Evolutionary conservation across 2,797 vertebrate species (phyloP).

Genomic region (Arrhamphus sclerolepis): DNA sequence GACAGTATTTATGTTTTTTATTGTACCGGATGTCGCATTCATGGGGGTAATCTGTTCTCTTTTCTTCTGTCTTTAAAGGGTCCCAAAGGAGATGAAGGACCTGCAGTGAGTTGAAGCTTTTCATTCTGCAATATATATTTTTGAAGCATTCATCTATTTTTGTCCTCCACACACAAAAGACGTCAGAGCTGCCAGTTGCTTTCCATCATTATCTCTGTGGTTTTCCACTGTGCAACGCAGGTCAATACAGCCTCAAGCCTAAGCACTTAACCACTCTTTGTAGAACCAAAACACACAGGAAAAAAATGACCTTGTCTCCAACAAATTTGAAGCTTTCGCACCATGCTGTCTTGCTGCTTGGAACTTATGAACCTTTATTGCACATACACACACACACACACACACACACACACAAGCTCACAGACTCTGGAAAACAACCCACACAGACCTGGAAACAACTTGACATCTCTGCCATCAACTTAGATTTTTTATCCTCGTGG

Average conservation of each 20-base stretch:
- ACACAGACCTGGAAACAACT: conserved; percentile 51
- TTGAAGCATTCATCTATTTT: conserved; percentile 47
- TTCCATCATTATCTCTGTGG: conserved; percentile 54
- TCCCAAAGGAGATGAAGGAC: conserved; percentile 93
- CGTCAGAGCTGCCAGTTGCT: conserved; percentile 44
- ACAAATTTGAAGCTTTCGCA: conserved; percentile 60
- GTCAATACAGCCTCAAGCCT: conserved; percentile 65
- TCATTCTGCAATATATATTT: conserved; percentile 46
- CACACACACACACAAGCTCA: background rate
- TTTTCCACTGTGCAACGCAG: conserved; percentile 38
- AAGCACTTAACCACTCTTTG: conserved; percentile 61
- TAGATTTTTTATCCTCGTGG: conserved; percentile 70
- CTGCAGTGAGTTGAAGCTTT: conserved; percentile 82
- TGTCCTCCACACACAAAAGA: conserved; percentile 20
- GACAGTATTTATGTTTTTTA: conserved; percentile 47
- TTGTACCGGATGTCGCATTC: conserved; percentile 43
- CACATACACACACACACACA: conserved; percentile 42
- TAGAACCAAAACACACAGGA: conserved; percentile 48
- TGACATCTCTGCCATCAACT: conserved; percentile 47
- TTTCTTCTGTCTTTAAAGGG: conserved; percentile 81
- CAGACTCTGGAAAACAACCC: conserved; percentile 42
- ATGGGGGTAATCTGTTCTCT: conserved; percentile 53
- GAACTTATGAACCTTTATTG: conserved; percentile 54
- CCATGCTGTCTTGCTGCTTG: conserved; percentile 62
- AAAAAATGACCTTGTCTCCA: conserved; percentile 55